Conservation (phyloP, 2,797 vertebrate genomes). For the Cossypha niveicapilla region DNA sequence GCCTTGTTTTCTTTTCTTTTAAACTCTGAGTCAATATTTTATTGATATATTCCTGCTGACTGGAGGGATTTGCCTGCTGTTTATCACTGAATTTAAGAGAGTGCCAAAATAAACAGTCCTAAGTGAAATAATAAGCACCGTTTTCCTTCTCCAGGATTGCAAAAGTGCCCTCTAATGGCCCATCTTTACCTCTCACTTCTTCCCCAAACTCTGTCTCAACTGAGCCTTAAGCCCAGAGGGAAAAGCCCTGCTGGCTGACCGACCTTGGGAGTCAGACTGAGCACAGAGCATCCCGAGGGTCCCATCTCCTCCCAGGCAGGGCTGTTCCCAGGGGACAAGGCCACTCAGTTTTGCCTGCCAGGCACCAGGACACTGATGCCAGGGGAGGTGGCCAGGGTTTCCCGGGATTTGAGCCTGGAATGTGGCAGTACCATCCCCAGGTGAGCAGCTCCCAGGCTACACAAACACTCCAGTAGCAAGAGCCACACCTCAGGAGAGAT, state of each 20-base stretch:
- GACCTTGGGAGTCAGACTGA: neutral
- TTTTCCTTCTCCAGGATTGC: slow-evolving; percentile 58
- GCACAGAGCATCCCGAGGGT: neutral
- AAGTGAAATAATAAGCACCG: slow-evolving; percentile 47
- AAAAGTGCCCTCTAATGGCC: slow-evolving; percentile 72
- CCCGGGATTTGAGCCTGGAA: neutral
- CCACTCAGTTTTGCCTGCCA: neutral
- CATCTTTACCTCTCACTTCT: neutral
- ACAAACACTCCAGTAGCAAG: neutral
- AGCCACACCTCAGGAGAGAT: neutral
- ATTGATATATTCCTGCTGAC: slow-evolving; percentile 34
- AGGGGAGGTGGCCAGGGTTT: neutral
- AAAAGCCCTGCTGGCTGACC: neutral
- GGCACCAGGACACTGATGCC: neutral
- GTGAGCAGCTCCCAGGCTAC: neutral
- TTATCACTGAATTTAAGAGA: slow-evolving; percentile 41
- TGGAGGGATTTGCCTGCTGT: slow-evolving; percentile 45
- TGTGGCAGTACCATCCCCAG: neutral
- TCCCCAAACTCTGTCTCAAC: neutral
- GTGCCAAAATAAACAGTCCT: slow-evolving; percentile 11
- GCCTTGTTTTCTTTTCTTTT: slow-evolving; percentile 21
- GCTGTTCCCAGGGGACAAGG: neutral
- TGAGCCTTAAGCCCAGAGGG: neutral
- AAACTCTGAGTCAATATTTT: slow-evolving; percentile 49
- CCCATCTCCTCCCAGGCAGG: neutral